Evolutionary conservation across 1,140 invertebrate species (phyloP).

Genomic region (Drosophila micromelanica): DNA sequence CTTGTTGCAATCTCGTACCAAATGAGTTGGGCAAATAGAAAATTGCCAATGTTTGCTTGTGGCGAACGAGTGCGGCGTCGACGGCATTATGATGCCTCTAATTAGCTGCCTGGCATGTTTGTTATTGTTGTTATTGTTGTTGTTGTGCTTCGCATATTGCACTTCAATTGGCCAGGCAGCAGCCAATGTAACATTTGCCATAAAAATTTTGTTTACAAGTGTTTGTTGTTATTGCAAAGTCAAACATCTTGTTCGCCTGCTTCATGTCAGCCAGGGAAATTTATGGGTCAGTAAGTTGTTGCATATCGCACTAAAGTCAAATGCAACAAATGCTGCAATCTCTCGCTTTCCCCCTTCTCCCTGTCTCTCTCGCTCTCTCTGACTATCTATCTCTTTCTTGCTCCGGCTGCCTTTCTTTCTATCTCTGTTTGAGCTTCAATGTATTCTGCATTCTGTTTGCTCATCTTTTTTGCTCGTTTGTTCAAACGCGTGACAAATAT

Average conservation of each 20-base stretch:
- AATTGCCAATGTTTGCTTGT: constrained; percentile 67
- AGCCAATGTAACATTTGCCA: constrained; percentile 56
- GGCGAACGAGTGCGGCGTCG: background rate
- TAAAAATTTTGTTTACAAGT: constrained; percentile 76
- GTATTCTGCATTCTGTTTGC: constrained; percentile 62
- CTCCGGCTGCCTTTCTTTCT: background rate
- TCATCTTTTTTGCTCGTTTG: constrained; percentile 67
- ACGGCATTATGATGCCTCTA: constrained; percentile 72
- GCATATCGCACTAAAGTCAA: constrained; percentile 52
- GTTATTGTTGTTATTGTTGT: constrained; percentile 36
- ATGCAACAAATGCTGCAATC: constrained; percentile 35
- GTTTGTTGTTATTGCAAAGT: constrained; percentile 36
- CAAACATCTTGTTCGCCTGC: constrained; percentile 50
- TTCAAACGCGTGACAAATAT: constrained; percentile 78
- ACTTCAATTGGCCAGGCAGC: constrained; percentile 38
- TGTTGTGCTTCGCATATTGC: constrained; percentile 37
- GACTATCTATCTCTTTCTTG: background rate
- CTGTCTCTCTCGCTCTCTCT: constrained; percentile 10
- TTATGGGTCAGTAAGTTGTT: constrained; percentile 74
- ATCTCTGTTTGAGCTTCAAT: constrained; percentile 28
- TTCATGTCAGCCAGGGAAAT: constrained; percentile 59
- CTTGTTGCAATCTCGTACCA: constrained; percentile 73
- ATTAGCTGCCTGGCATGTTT: constrained; percentile 56
- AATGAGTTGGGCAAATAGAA: constrained; percentile 79
- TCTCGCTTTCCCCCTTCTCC: constrained; percentile 22